Evolutionary conservation across 2,888 invertebrate species (phyloP).

Genomic region (Doris montereyensis): DNA sequence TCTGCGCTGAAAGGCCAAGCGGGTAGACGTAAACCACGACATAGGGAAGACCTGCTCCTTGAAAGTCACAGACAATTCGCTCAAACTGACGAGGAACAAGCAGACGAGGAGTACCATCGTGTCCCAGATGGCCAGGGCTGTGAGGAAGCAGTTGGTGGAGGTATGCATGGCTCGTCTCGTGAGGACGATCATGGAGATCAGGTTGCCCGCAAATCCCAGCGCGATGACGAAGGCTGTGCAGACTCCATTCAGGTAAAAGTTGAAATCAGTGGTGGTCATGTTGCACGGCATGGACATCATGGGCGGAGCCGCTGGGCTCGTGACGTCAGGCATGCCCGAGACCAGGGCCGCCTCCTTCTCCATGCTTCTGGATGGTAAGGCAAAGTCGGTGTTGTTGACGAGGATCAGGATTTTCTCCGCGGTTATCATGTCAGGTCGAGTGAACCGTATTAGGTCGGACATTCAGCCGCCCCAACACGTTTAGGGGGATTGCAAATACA

Average conservation of each 20-base stretch:
- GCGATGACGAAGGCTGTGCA: constrained; percentile 69
- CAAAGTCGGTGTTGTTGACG: constrained; percentile 12
- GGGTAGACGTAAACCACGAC: constrained; percentile 76
- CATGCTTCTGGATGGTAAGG: too few relatives aligned
- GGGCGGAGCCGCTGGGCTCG: neutral
- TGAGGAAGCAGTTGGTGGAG: constrained; percentile 78
- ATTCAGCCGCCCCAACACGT: neutral
- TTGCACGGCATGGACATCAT: neutral
- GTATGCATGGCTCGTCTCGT: constrained; percentile 81
- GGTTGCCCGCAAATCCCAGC: constrained; percentile 81
- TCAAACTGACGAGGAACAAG: constrained; percentile 63
- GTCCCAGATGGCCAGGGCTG: constrained; percentile 71
- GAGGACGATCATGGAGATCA: constrained; percentile 76
- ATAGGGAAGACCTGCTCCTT: constrained; percentile 55
- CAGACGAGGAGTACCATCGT: constrained; percentile 67
- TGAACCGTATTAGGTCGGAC: neutral
- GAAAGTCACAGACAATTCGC: constrained; percentile 56
- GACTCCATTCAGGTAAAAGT: constrained; percentile 61
- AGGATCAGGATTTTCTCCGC: constrained; percentile 13
- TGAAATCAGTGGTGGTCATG: constrained; percentile 13
- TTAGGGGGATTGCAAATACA: neutral
- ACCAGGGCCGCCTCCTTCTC: neutral
- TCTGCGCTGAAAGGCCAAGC: constrained; percentile 89
- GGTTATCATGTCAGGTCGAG: too few relatives aligned
- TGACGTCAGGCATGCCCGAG: too few relatives aligned